Base-by-base conservation (phyloP, 2,888 invertebrate species). In the Ellobium chinense region DNA sequence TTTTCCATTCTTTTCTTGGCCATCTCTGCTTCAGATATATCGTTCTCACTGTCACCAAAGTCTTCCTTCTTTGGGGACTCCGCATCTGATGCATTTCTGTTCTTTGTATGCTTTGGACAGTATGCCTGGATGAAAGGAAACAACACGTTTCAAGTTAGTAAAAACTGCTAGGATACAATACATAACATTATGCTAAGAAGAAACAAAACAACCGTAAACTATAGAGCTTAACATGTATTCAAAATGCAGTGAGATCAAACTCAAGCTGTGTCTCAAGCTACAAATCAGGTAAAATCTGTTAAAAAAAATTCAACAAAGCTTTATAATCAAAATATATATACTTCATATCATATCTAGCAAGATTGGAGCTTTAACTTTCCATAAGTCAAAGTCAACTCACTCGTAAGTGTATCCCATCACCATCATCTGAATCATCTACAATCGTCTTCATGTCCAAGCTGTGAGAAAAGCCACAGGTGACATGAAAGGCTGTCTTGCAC, bases 401-500 rank as follows among this genome's bases (percentile, higher is more conserved):
- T 93, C 95, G 94, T 88, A 98, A 94, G 93, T 98, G 90, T 29
- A 91, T 88, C 18, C 89, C 91, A 78, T 90, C 91, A 24, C 88
- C 84, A 68, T 91, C 90, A 56, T 98, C 97, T 92, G 98, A 97
- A 21, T 90, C 91, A 93, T 98, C 98, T 88, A 98, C 97, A 86
- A 98, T 97, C 81, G 99, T 98, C 92, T 97, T 96, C 98, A 99
- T 99, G 94, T 98, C 98, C 83, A 99, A 95, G 86, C 98, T 98
- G 94, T 98, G 96, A 94, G 98, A 97, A 94, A 99, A 98, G 88
- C 98, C 99, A 94, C 99, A 99, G 39, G 99, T 99, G 54, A 99
- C 99, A 93, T 99, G 99, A 94, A 99, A 99, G 37, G 99, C 98
- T 80, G 97, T 97, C 94, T 98, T 98, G 94, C 99, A 99, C 85